Base-by-base conservation (phyloP, 2,113 vertebrate species). In the Micronycteris hirsuta region DNA sequence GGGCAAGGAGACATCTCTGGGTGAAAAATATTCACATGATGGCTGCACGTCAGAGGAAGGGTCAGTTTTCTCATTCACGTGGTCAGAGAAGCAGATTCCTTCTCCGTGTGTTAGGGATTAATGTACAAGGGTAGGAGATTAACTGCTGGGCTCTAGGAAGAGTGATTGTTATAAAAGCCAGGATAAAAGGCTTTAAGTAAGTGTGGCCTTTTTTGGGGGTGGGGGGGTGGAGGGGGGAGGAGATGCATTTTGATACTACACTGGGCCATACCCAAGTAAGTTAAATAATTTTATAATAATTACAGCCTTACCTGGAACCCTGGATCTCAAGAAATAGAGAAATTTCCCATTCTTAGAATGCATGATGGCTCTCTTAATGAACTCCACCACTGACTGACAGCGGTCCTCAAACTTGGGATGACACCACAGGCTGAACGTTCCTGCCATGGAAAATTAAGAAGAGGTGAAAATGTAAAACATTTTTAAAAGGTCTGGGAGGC, bases 391-490 rank as follows among this genome's bases (percentile, higher is more conserved):
- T 0, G 99, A 99, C 96, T 99, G 99, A 97, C 99, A 99, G 84
- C 99, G 99, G 92, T 99, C 99, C 96, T 99, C 99, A 86, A 99
- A 99, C 96, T 99, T 99, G n/a, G 99, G 99, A 67, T 99, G 99
- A 96, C 99, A 99, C 99, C 99, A 99, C 80, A 99, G 98, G 97
- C 99, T 99, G 98, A 99, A 99, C 16, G 99, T 99, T 92, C 99
- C 99, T 99, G 93, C n/a, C 98, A 68, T 73, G 89, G 43, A 97
- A 93, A 87, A 74, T 78, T 52, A 78, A 43, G 36, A 81, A 85
- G 63, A 89, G 38, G 13, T 31, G 56, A 90, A 93, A 49, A 74
- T 52, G 74, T 80, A 68, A 88, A 96, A 45, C 31, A 77, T 45
- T 95, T 89, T 17, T 15, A 81, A 91, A 80, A 81, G 28, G 41